phyloP scores from a whole-genome alignment of 2,113 vertebrate genomes.

The Eublepharis macularius region DNA sequence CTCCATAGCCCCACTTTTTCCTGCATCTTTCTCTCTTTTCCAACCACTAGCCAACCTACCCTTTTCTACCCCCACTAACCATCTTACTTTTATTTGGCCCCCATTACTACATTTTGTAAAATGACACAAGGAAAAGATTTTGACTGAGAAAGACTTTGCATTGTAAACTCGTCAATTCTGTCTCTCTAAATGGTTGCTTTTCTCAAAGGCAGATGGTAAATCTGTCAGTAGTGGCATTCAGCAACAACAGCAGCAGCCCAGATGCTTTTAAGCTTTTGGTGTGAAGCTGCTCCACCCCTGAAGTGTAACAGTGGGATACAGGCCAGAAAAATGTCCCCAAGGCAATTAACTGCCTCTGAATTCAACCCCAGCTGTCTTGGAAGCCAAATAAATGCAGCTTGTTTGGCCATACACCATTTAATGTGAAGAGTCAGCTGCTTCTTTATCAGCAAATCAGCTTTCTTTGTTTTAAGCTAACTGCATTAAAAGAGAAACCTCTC shows the following conservation, averaged over 20 bases:
- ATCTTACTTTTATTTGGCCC: too few relatives aligned
- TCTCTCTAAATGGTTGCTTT: constrained; percentile 63
- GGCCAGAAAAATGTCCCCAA: constrained; percentile 70
- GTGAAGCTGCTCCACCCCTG: constrained; percentile 63
- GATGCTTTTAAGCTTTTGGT: constrained; percentile 72
- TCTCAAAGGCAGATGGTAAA: constrained; percentile 80
- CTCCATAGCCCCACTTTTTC: too few relatives aligned
- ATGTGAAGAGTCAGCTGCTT: constrained; percentile 72
- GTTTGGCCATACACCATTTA: constrained; percentile 77
- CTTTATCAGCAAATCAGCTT: constrained; percentile 75
- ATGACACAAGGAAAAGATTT: constrained; percentile 50
- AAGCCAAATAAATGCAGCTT: constrained; percentile 74
- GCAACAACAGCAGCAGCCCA: constrained; percentile 74
- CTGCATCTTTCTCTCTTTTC: too few relatives aligned
- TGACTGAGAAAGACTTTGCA: constrained; percentile 60
- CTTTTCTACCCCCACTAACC: too few relatives aligned
- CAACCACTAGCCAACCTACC: too few relatives aligned
- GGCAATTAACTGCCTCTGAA: constrained; percentile 76
- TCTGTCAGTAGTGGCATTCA: constrained; percentile 72
- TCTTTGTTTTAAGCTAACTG: constrained; percentile 42
- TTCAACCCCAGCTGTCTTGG: constrained; percentile 78
- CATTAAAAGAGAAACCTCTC: constrained; percentile 17
- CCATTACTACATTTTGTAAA: too few relatives aligned
- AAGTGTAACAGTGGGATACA: constrained; percentile 62
- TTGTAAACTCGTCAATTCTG: constrained; percentile 45